Evolutionary conservation across 1,140 invertebrate genomes (phyloP), one percentile per base, ranked within the genome.

Genomic region (Macrostomum lignano): DNA sequence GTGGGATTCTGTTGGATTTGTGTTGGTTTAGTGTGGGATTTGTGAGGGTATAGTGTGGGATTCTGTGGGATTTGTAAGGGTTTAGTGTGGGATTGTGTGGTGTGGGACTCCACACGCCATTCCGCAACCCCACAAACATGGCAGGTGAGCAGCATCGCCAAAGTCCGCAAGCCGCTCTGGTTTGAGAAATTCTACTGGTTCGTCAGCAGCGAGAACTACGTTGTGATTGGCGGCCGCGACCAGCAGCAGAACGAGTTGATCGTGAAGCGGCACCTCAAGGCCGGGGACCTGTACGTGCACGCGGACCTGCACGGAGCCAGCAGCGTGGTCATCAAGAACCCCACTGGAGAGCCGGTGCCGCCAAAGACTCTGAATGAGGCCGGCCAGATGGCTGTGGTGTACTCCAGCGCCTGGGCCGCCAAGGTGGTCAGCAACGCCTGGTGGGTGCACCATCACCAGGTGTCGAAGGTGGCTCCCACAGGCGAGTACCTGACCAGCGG

Each of bases 151-250:
- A 70, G 73, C 3, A 84, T 94, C 38, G 76, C 72, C 40, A 91
- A 91, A 60, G 71, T 73, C 9, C 63, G 84, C 29, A 88, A 86
- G 58, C 70, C 53, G 1, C 56, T 56, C 38, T 65, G 61, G 64
- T 58, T 39, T 25, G 91, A 98, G 60, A 98, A 98, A 52, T 98
- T 98, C 55, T 75, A 73, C 48, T 98, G 91, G 91, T 98, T 94
- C 53, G 82, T 98, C 40, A 81, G 74, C 20, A 86, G 84, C 0
- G 91, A 98, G 58, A 91, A 93, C 60, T 96, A 79, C 62, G 54
- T 94, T 28, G 67, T 96, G 23, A 76, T 98, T 48, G 88, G 72
- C 35, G 91, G 91, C 11, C 64, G 82, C 42, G 91, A 98, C 65
- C 74, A 79, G 40, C 81, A 91, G 40, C 88, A 98, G 59, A 98